phyloP scores from a whole-genome alignment of 2,888 invertebrate genomes.

The Thereva nobilitata region DNA sequence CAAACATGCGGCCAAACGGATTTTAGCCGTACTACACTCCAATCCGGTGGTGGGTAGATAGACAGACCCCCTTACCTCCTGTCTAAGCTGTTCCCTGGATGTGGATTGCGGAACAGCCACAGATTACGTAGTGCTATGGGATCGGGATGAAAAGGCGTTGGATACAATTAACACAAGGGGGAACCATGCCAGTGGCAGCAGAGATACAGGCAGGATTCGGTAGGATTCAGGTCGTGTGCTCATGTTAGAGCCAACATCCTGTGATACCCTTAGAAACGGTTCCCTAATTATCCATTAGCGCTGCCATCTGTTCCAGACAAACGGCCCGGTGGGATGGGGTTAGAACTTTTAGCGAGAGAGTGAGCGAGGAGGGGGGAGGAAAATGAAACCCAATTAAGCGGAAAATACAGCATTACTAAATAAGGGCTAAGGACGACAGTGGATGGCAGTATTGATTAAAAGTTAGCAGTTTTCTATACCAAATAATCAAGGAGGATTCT shows the following conservation, averaged over 20 bases:
- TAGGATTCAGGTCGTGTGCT: constrained; percentile 22
- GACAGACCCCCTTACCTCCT: neutral
- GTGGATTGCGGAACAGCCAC: constrained; percentile 7
- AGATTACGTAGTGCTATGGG: constrained; percentile 14
- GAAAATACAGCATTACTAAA: constrained; percentile 18
- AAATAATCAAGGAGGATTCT: neutral
- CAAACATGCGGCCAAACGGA: constrained; percentile 32
- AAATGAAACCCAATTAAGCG: constrained; percentile 34
- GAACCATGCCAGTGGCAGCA: constrained; percentile 17
- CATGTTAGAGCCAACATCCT: neutral
- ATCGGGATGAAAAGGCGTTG: neutral
- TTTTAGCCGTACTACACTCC: constrained; percentile 13
- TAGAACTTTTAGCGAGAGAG: constrained; percentile 1
- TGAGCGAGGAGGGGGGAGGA: neutral
- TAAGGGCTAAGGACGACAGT: neutral
- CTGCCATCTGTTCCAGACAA: constrained; percentile 35
- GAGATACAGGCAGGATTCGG: neutral
- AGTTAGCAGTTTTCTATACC: too few relatives aligned
- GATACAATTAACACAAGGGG: constrained; percentile 32
- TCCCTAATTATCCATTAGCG: constrained; percentile 35
- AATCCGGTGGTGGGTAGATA: neutral
- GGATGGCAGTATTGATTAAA: too few relatives aligned
- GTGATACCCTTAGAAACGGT: neutral
- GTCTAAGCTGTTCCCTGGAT: neutral
- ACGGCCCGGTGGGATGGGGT: constrained; percentile 31